Conservation (phyloP, 2,888 invertebrate species). For the Zaprionus obscuricornis region DNA sequence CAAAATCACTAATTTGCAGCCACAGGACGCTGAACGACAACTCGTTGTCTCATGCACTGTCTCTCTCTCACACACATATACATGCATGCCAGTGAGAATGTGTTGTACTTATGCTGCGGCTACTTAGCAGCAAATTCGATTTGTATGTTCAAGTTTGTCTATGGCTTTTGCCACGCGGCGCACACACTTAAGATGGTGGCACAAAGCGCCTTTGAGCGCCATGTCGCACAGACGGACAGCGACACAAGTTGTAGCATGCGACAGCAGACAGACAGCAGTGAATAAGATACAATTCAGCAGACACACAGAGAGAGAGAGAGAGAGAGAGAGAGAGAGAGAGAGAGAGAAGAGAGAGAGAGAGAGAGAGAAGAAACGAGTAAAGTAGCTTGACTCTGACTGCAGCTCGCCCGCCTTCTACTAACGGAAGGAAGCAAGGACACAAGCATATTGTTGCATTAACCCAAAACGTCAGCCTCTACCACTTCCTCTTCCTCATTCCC, state of each 20-base stretch:
- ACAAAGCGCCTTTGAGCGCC: constrained; percentile 61
- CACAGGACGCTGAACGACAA: constrained; percentile 37
- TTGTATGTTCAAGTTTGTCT: constrained; percentile 61
- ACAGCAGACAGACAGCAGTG: background rate
- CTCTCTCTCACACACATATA: background rate
- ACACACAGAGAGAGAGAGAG: too few relatives aligned
- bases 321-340: too few relatives aligned
- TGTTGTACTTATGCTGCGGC: constrained; percentile 44
- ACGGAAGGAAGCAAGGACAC: too few relatives aligned
- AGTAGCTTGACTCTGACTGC: too few relatives aligned
- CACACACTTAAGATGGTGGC: constrained; percentile 68
- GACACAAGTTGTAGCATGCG: background rate
- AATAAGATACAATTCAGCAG: too few relatives aligned
- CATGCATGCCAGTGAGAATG: background rate
- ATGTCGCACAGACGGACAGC: background rate
- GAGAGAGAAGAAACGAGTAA: too few relatives aligned
- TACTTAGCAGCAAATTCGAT: constrained; percentile 77
- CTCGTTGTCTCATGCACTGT: background rate
- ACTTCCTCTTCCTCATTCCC: too few relatives aligned
- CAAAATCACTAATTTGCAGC: constrained; percentile 72
- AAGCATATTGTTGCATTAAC: too few relatives aligned
- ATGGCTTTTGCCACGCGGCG: constrained; percentile 69
- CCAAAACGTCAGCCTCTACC: too few relatives aligned
- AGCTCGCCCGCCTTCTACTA: too few relatives aligned
- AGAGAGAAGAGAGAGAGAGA: too few relatives aligned